phyloP scores from a whole-genome alignment of 2,888 invertebrate genomes.

The Furcula furcula region DNA sequence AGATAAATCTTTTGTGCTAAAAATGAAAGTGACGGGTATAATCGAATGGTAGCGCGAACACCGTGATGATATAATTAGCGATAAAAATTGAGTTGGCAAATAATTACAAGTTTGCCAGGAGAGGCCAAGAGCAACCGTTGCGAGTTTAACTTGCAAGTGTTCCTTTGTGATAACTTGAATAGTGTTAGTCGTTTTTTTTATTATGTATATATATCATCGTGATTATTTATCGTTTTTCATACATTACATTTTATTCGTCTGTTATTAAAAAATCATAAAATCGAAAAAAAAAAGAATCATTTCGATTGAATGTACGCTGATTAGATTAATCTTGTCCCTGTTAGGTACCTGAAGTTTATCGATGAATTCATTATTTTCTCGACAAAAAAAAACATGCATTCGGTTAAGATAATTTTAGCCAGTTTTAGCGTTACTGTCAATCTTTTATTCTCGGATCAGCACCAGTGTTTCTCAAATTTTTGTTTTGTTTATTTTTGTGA shows the following conservation, averaged over 20 bases:
- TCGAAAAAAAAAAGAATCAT: constrained; percentile 19
- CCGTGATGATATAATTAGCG: constrained; percentile 16
- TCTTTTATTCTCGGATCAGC: constrained; percentile 38
- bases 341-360: constrained; percentile 73
- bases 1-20: constrained; percentile 23
- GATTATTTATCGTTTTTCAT: constrained; percentile 22
- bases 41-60: constrained; percentile 6
- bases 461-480: constrained; percentile 79
- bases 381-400: constrained; percentile 28
- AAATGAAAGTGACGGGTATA: constrained; percentile 25
- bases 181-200: constrained; percentile 19
- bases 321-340: constrained; percentile 56
- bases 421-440: constrained; percentile 35
- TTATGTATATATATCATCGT: constrained; percentile 6
- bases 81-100: background rate
- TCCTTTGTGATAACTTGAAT: constrained; percentile 57
- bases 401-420: constrained; percentile 30
- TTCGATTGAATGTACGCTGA: constrained; percentile 25
- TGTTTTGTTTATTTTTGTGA: constrained; percentile 49
- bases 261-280: constrained; percentile 21
- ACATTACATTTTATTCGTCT: constrained; percentile 22
- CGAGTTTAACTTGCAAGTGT: constrained; percentile 54
- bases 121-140: constrained; percentile 28
- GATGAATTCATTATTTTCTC: constrained; percentile 42
- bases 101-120: constrained; percentile 15